Evolutionary conservation across 2,113 vertebrate species (phyloP).

Genomic region (Pipra filicauda): DNA sequence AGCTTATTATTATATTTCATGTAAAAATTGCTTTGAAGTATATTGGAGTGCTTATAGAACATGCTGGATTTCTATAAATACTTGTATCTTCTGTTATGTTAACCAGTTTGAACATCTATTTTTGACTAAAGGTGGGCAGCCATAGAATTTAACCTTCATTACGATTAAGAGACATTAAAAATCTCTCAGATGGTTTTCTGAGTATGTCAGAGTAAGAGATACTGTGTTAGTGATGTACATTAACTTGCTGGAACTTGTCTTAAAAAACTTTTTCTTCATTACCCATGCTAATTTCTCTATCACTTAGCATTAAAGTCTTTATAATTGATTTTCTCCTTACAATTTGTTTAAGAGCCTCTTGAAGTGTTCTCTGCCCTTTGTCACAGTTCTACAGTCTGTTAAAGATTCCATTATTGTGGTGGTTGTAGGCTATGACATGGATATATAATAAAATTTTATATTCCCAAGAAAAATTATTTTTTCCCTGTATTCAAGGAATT

Average conservation of each 20-base stretch:
- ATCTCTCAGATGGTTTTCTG: background rate
- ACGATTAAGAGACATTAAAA: background rate
- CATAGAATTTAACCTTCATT: background rate
- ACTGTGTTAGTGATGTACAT: background rate
- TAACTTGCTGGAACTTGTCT: background rate
- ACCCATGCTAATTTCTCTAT: background rate
- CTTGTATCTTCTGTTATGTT: background rate
- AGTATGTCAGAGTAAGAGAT: background rate
- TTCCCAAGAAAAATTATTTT: background rate
- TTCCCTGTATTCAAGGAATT: background rate
- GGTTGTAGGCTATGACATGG: background rate
- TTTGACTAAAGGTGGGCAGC: background rate
- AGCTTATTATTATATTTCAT: background rate
- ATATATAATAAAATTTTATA: background rate
- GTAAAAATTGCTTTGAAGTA: constrained; percentile 14
- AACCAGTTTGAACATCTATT: background rate
- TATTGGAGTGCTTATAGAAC: background rate
- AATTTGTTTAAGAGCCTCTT: background rate
- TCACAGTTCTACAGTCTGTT: background rate
- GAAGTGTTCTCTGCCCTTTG: background rate
- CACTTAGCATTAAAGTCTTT: background rate
- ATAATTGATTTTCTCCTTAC: background rate
- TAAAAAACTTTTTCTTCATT: background rate
- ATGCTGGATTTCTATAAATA: constrained; percentile 12
- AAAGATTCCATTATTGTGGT: background rate